Evolutionary conservation across 2,888 invertebrate species (phyloP).

Genomic region (Ashinkailepas kermadecensis): DNA sequence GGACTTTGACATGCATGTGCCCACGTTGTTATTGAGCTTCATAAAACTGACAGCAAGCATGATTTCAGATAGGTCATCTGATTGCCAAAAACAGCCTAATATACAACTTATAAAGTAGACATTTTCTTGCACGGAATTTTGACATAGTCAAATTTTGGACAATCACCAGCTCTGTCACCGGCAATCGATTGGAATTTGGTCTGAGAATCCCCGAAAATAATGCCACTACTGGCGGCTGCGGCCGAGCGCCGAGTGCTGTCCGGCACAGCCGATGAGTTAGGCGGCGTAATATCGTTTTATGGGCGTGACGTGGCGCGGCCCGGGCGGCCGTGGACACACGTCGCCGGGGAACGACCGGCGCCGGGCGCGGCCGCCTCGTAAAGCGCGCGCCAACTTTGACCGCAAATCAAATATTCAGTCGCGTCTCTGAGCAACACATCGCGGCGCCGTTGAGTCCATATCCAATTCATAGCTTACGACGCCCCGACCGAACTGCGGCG

Average conservation of each 20-base stretch:
- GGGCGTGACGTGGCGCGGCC: background rate
- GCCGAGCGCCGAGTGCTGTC: background rate
- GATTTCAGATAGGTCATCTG: too few relatives aligned
- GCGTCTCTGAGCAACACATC: conserved; percentile 9
- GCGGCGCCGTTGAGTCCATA: background rate
- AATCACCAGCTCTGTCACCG: too few relatives aligned
- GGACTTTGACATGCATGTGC: too few relatives aligned
- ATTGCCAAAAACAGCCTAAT: too few relatives aligned
- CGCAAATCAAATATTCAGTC: conserved; percentile 5
- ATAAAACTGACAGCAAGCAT: too few relatives aligned
- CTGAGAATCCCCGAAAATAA: too few relatives aligned
- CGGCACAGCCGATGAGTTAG: background rate
- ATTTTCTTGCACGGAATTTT: too few relatives aligned
- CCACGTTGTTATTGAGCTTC: too few relatives aligned
- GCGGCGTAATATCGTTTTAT: conserved; percentile 1
- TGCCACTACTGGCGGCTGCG: too few relatives aligned
- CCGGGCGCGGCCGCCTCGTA: background rate
- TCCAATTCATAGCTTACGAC: conserved; percentile 10
- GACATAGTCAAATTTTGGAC: too few relatives aligned
- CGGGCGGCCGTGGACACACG: background rate
- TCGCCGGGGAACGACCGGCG: background rate
- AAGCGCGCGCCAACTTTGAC: conserved; percentile 4
- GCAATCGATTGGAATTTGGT: too few relatives aligned
- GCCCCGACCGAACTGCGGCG: background rate
- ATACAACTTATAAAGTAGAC: too few relatives aligned